phyloP scores from a whole-genome alignment of 2,797 vertebrate genomes.

The Aldrovandia affinis region DNA sequence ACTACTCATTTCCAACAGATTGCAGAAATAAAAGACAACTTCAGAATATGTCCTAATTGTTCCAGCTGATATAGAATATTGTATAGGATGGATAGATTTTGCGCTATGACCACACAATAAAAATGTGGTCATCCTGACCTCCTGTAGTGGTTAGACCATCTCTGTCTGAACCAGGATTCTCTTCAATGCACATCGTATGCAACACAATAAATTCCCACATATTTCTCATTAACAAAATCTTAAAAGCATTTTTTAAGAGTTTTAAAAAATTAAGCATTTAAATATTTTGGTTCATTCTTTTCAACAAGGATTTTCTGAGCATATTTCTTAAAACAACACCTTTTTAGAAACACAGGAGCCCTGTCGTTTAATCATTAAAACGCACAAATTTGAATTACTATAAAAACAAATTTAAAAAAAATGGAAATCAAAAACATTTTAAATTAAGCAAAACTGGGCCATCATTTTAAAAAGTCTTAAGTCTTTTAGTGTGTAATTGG shows the following conservation, averaged over 20 bases:
- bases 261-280: no score
- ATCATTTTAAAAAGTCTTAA: background rate
- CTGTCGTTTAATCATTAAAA: slow-evolving; percentile 4
- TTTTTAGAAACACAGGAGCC: no score
- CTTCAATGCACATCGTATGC: background rate
- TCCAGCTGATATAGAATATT: background rate
- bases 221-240: background rate
- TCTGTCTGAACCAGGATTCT: background rate
- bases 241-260: no score
- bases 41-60: background rate
- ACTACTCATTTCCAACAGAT: background rate
- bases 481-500: background rate
- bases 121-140: background rate
- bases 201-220: background rate
- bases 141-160: background rate
- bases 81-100: background rate
- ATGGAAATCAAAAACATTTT: no score
- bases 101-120: background rate
- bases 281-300: no score
- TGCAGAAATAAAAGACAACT: background rate
- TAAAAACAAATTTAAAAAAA: no score
- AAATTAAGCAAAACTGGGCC: slow-evolving; percentile 21
- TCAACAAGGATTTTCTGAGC: no score
- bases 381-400: slow-evolving; percentile 18
- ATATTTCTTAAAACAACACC: no score